These are phyloP conservation scores for Plebejus anna DNA, from an alignment of 2,888 invertebrate species.

Conservation along the genomic window DNA sequence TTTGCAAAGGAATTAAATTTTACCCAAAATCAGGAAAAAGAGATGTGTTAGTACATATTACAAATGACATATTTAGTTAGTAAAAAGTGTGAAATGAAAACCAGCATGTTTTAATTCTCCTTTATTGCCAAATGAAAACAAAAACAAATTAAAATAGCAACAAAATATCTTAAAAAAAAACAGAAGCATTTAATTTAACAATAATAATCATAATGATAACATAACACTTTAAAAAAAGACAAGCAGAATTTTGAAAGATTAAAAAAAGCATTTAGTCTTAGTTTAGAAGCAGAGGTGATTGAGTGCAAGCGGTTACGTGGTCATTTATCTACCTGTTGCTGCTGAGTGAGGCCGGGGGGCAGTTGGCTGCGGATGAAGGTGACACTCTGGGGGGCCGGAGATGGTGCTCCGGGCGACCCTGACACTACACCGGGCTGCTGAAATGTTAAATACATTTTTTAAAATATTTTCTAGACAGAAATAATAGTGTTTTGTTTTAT, in stretches of 20 bases:
- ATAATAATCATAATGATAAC: neutral
- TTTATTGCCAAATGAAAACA: conserved; percentile 7
- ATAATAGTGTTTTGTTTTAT: too few species aligned
- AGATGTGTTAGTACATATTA: neutral
- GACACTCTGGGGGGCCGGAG: conserved; percentile 79
- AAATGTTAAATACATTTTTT: neutral
- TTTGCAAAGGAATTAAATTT: neutral
- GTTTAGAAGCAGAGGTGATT: neutral
- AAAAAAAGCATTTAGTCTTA: neutral
- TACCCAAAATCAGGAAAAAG: neutral
- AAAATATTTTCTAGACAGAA: too few species aligned
- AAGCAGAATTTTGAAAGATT: neutral
- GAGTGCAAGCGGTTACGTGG: neutral
- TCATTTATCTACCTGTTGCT: conserved; percentile 73
- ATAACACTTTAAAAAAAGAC: neutral
- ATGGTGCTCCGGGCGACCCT: conserved; percentile 59
- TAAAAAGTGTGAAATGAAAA: conserved; percentile 1
- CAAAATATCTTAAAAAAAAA: neutral
- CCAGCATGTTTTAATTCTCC: neutral
- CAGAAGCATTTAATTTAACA: neutral
- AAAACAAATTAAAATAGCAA: neutral
- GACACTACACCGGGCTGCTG: conserved; percentile 63
- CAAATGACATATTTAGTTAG: neutral
- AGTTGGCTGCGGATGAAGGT: conserved; percentile 85
- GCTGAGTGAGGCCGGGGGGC: conserved; percentile 82